Evolutionary conservation across 2,113 vertebrate genomes (phyloP).

Genomic region (Erythrolamprus reginae): DNA sequence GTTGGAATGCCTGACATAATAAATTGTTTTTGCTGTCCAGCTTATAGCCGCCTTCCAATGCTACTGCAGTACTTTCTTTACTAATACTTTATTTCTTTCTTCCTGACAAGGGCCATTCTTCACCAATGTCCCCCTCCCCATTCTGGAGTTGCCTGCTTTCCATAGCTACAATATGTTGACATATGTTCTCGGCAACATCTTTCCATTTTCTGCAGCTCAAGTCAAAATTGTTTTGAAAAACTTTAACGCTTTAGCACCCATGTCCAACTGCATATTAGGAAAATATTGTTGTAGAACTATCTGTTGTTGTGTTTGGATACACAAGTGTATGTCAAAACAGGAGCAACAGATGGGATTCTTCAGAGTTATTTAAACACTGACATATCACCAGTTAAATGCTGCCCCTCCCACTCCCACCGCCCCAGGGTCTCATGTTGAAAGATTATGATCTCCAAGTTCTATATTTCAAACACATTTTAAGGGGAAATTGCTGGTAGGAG

Average conservation of each 20-base stretch:
- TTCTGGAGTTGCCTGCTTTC: background rate
- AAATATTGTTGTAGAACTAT: background rate
- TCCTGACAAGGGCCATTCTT: background rate
- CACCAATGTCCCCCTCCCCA: background rate
- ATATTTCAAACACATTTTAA: constrained; percentile 13
- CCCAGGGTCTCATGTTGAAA: constrained; percentile 16
- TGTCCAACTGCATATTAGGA: background rate
- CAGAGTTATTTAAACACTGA: constrained; percentile 26
- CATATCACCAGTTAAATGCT: constrained; percentile 2
- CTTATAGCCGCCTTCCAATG: background rate
- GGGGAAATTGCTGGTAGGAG: constrained; percentile 2
- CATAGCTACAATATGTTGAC: background rate
- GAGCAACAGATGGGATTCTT: constrained; percentile 22
- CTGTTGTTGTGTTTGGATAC: constrained; percentile 21
- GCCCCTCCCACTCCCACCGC: background rate
- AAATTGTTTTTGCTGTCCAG: background rate
- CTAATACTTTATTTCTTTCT: background rate
- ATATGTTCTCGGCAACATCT: background rate
- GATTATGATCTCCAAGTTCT: constrained; percentile 12
- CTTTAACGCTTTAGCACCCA: background rate
- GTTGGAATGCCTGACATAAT: background rate
- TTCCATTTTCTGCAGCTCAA: background rate
- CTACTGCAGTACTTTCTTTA: background rate
- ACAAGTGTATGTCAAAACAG: constrained; percentile 15
- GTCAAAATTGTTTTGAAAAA: background rate